Conservation (phyloP, 2,113 vertebrate genomes). For the Chaetops frenatus region DNA sequence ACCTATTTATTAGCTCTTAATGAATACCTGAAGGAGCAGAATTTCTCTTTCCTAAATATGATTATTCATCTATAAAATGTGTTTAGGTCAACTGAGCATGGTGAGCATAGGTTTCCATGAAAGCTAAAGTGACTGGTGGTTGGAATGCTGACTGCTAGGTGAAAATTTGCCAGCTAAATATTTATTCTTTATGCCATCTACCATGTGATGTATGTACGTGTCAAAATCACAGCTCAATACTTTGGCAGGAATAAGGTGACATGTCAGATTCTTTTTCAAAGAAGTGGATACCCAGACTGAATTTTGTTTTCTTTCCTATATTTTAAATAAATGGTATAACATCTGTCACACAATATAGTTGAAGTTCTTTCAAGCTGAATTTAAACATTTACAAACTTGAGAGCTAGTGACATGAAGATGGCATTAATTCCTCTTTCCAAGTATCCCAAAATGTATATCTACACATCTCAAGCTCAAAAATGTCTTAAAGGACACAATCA, state of each 20-base stretch:
- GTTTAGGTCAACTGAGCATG: background rate
- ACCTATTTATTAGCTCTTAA: background rate
- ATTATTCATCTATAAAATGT: background rate
- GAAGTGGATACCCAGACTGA: background rate
- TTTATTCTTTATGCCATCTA: background rate
- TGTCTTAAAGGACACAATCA: background rate
- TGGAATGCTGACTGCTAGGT: background rate
- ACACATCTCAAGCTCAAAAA: background rate
- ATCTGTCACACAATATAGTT: background rate
- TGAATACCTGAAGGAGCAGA: background rate
- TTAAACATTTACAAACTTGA: background rate
- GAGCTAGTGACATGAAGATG: background rate
- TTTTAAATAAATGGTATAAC: background rate
- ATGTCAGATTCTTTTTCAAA: background rate
- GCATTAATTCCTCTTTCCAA: background rate
- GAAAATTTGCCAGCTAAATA: background rate
- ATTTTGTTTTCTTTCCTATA: background rate
- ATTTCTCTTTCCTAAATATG: background rate
- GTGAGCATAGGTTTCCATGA: background rate
- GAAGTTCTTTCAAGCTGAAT: background rate
- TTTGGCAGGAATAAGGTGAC: background rate
- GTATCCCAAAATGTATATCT: background rate
- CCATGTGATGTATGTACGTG: rapidly evolving
- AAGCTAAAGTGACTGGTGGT: background rate
- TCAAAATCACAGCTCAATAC: background rate